Conservation (phyloP, 2,888 invertebrate genomes). For the Thymelicus acteon region DNA sequence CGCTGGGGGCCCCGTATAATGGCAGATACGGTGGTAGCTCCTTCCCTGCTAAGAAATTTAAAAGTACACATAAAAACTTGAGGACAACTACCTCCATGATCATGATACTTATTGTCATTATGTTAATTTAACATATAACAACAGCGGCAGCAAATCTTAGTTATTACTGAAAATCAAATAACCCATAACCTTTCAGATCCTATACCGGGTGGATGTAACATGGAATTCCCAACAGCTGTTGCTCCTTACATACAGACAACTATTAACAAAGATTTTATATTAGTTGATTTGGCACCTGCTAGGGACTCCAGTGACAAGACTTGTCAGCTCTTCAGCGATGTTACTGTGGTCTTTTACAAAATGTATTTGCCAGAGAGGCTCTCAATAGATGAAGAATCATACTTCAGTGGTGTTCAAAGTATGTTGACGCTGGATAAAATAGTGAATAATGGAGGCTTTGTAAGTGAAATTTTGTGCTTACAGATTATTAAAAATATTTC, state of each 20-base stretch:
- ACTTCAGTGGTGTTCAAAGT: slow-evolving; percentile 84
- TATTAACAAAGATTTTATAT: slow-evolving; percentile 67
- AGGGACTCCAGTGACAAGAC: slow-evolving; percentile 60
- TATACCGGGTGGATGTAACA: slow-evolving; percentile 91
- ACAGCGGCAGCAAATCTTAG: too few species aligned
- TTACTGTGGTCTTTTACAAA: slow-evolving; percentile 84
- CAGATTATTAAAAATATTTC: too few species aligned
- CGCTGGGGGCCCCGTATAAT: too few species aligned
- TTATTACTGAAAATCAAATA: too few species aligned
- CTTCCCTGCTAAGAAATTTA: too few species aligned
- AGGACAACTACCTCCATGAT: too few species aligned
- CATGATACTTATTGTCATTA: too few species aligned
- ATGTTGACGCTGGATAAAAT: slow-evolving; percentile 87
- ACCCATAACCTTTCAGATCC: slow-evolving; percentile 84
- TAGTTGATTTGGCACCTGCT: slow-evolving; percentile 83
- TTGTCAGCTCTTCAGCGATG: slow-evolving; percentile 49
- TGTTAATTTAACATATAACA: too few species aligned
- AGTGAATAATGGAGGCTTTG: slow-evolving; percentile 77
- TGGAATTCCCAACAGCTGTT: slow-evolving; percentile 86
- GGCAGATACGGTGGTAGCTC: too few species aligned
- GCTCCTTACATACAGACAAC: slow-evolving; percentile 85
- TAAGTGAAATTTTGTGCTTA: slow-evolving; percentile 55
- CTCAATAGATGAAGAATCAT: slow-evolving; percentile 74
- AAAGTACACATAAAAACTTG: too few species aligned
- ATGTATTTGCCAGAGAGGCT: slow-evolving; percentile 86